A percentile compares a stretch with the other conserved stretches of the same genome.
Conservation (phyloP, 37 sponge, comb jelly and placozoan genomes). For the Cladorhizidae sp. region DNA sequence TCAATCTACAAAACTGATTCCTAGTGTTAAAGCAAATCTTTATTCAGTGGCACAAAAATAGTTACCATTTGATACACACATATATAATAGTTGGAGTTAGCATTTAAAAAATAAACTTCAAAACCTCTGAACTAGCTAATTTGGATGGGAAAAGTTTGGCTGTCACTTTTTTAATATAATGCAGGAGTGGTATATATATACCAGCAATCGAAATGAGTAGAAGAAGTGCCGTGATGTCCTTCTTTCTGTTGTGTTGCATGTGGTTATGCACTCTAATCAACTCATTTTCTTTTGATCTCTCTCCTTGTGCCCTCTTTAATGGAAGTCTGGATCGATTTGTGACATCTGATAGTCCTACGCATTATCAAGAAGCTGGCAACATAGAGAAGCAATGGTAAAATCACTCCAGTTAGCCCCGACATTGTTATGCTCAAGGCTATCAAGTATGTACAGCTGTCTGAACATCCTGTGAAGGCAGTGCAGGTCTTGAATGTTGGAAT, state of each 20-base stretch:
- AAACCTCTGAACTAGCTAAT: no score
- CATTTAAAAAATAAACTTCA: no score
- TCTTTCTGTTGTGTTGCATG: not conserved
- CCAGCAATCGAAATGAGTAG: not conserved
- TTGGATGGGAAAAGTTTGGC: no score
- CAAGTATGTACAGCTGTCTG: not conserved
- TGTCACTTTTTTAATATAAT: not conserved
- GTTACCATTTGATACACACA: no score
- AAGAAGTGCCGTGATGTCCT: not conserved
- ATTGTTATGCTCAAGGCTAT: not conserved
- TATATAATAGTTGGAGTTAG: no score
- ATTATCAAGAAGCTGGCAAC: not conserved
- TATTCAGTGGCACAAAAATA: no score
- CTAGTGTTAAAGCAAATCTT: no score
- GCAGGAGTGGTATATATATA: not conserved
- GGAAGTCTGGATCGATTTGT: no score
- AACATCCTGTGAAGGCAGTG: constrained; percentile 1
- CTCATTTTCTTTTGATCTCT: not conserved
- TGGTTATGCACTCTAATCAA: not conserved
- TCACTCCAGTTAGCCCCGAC: not conserved
- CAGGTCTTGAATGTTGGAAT: not conserved
- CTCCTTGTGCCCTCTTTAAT: no score
- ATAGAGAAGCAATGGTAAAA: not conserved
- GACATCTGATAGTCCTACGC: no score
- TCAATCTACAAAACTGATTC: no score